phyloP scores from a whole-genome alignment of 2,797 vertebrate genomes.

The Karalla daura region DNA sequence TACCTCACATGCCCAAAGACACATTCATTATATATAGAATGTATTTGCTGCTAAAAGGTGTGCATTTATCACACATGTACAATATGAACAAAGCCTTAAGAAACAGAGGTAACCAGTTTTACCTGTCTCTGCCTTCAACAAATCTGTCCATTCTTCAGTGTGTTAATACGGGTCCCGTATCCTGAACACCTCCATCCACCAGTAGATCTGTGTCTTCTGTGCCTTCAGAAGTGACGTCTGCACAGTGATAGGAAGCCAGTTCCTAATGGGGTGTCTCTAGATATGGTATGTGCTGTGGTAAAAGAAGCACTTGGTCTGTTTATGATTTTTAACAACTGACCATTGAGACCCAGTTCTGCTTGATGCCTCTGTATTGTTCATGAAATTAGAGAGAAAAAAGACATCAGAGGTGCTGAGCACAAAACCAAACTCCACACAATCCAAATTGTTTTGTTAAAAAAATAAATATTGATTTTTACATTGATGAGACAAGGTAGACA shows the following conservation, averaged over 20 bases:
- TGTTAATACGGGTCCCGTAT: conserved; percentile 75
- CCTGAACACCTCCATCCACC: conserved; percentile 43
- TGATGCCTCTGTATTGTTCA: conserved; percentile 4
- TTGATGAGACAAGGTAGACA: no score
- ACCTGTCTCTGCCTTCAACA: conserved; percentile 14
- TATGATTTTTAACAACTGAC: conserved; percentile 60
- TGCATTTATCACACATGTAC: conserved; percentile 65
- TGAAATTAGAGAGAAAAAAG: background rate
- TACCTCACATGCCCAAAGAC: conserved; percentile 53
- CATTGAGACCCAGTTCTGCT: conserved; percentile 52
- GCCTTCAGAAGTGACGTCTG: conserved; percentile 36
- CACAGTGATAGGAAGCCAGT: conserved; percentile 61
- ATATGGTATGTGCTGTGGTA: conserved; percentile 62
- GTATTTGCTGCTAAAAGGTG: conserved; percentile 48
- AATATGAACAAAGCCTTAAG: conserved; percentile 25
- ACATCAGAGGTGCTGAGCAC: background rate
- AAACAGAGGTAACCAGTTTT: conserved; percentile 18
- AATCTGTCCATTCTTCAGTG: conserved; percentile 28
- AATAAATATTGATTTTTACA: no score
- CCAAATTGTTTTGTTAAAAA: no score
- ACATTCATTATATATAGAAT: conserved; percentile 40
- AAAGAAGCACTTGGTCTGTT: conserved; percentile 62
- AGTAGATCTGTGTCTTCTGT: conserved; percentile 56
- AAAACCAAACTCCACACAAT: no score
- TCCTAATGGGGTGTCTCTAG: conserved; percentile 66